Percentiles rank a stretch among this genome's conserved stretches.
Conservation (phyloP, 2,797 vertebrate genomes). For the Mus spretus region DNA sequence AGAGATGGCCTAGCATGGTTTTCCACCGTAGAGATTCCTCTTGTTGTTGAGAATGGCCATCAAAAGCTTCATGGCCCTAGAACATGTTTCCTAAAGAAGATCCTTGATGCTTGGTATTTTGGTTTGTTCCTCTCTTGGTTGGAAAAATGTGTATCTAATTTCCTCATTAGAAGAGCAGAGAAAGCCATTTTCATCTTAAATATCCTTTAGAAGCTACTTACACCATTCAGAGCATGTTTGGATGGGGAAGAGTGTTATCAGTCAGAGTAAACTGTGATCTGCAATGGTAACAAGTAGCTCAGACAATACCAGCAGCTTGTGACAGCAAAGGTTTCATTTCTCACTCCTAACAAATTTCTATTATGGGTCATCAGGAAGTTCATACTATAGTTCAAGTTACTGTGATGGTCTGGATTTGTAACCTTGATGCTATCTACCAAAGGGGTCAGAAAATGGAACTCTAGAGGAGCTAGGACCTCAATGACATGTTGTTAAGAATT, state of each 20-base stretch:
- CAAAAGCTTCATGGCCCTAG: background rate
- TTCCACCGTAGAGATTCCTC: background rate
- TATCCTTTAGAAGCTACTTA: background rate
- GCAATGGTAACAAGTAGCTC: background rate
- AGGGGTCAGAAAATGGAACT: background rate
- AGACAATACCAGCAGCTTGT: background rate
- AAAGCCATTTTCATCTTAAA: background rate
- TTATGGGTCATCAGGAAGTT: background rate
- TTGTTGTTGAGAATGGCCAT: background rate
- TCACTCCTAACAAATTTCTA: background rate
- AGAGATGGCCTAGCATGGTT: background rate
- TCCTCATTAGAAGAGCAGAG: background rate
- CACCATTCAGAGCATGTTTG: background rate
- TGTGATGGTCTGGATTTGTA: background rate
- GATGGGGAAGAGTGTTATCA: background rate
- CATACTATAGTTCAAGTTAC: background rate
- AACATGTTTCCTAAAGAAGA: background rate
- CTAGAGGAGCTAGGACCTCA: background rate
- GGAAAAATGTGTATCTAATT: background rate
- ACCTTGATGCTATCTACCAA: background rate
- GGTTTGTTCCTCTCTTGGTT: background rate
- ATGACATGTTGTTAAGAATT: background rate
- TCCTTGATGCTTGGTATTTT: background rate
- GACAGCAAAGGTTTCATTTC: background rate
- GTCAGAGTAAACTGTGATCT: background rate